Conservation (phyloP, 2,888 invertebrate species). For the Cynaeus angustus region DNA sequence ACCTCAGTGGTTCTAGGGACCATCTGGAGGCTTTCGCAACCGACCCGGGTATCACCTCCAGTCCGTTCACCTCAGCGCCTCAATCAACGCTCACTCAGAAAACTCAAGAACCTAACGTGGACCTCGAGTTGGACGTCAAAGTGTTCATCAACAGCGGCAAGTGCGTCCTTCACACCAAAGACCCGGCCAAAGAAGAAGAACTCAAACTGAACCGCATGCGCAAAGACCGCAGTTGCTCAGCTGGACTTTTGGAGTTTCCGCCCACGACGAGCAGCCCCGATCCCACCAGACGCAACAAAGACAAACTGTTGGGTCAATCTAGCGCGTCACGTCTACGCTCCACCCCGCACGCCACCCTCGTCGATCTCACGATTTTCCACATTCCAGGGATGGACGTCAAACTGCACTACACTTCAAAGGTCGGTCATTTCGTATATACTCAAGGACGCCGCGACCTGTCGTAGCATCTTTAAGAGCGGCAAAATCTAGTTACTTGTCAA, state of each 20-base stretch:
- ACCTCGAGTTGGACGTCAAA: conserved; percentile 96
- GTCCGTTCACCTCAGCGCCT: conserved; percentile 49
- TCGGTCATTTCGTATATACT: no score
- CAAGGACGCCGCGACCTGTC: no score
- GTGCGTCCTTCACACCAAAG: conserved; percentile 96
- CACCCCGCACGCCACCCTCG: conserved; percentile 71
- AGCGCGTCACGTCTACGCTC: conserved; percentile 67
- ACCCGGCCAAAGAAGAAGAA: conserved; percentile 80
- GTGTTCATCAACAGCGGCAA: conserved; percentile 97
- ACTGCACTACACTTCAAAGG: conserved; percentile 69
- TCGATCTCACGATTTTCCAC: conserved; percentile 90
- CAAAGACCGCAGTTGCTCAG: conserved; percentile 77
- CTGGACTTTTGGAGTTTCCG: conserved; percentile 68
- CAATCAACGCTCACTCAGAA: conserved; percentile 67
- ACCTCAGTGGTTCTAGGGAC: not conserved
- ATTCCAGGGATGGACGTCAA: conserved; percentile 92
- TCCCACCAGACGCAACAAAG: conserved; percentile 68
- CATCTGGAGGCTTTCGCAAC: conserved; percentile 50
- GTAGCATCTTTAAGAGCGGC: no score
- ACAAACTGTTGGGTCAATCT: conserved; percentile 62
- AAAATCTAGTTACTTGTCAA: no score
- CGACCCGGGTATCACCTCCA: conserved; percentile 56
- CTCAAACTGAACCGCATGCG: conserved; percentile 79
- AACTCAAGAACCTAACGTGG: conserved; percentile 91
- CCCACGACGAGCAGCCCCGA: conserved; percentile 68